These are phyloP conservation scores for Bombus fervidus DNA, from an alignment of 1,140 invertebrate genomes.

Conservation along the genomic window DNA sequence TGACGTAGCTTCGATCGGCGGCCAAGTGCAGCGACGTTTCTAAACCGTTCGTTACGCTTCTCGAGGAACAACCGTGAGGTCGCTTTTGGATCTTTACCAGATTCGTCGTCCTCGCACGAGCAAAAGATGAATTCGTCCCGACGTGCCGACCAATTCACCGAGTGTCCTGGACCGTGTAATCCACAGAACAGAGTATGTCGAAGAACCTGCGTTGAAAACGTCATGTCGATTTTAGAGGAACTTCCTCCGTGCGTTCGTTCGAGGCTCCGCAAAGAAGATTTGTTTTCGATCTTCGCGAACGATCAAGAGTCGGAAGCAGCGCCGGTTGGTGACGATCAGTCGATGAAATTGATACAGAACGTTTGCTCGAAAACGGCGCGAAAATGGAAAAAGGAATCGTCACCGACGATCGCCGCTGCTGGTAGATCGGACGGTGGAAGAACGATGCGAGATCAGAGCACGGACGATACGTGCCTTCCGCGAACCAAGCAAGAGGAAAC, in stretches of 20 bases:
- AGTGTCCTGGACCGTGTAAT: constrained; percentile 65
- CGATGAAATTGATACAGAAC: fast-evolving
- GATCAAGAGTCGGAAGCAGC: fast-evolving
- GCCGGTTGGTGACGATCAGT: fast-evolving
- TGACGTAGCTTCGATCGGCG: constrained; percentile 20
- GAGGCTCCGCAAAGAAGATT: constrained; percentile 14
- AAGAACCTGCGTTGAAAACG: background rate
- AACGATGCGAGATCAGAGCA: background rate
- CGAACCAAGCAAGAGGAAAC: background rate
- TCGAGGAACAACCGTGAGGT: background rate
- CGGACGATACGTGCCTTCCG: background rate
- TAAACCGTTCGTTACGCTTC: background rate
- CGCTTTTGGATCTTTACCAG: background rate
- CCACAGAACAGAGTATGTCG: constrained; percentile 12
- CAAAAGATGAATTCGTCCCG: constrained; percentile 21
- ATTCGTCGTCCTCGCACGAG: background rate
- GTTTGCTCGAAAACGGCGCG: background rate
- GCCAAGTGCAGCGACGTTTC: background rate
- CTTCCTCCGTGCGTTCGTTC: constrained; percentile 20
- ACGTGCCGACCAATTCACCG: constrained; percentile 42
- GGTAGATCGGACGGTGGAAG: background rate
- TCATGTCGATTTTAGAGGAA: constrained; percentile 4
- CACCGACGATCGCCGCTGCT: too few species aligned
- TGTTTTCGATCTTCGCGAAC: background rate
- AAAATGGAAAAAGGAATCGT: background rate